Conservation (phyloP, 2,888 invertebrate species). For the Drosophila aldrichi region DNA sequence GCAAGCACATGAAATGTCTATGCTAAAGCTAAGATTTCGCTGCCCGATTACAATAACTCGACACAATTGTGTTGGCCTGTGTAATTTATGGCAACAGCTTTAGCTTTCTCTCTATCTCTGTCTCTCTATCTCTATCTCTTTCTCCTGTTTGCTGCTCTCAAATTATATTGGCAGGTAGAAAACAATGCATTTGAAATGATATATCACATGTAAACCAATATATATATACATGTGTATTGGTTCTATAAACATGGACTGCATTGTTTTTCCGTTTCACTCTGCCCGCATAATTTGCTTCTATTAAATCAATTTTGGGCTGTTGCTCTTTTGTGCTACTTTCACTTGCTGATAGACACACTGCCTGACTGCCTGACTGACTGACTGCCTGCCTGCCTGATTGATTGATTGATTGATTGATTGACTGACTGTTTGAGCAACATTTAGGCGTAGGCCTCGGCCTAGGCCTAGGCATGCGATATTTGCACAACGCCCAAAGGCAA, state of each 20-base stretch:
- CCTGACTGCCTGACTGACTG: slow-evolving; percentile 24
- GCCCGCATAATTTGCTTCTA: slow-evolving; percentile 55
- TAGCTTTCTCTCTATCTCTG: background rate
- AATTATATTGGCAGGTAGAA: slow-evolving; percentile 45
- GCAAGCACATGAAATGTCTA: background rate
- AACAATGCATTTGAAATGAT: slow-evolving; percentile 46
- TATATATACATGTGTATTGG: slow-evolving; percentile 1
- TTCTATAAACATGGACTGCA: slow-evolving; percentile 7
- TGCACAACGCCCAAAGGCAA: slow-evolving; percentile 37
- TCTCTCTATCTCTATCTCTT: background rate
- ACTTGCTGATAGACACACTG: slow-evolving; percentile 22
- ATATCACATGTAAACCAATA: slow-evolving; percentile 18
- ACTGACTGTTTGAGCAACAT: slow-evolving; percentile 31
- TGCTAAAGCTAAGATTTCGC: background rate
- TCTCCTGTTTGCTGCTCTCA: background rate
- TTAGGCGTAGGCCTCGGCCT: background rate
- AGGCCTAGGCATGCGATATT: slow-evolving; percentile 54
- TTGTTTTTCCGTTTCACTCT: slow-evolving; percentile 12
- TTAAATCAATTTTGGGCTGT: slow-evolving; percentile 76
- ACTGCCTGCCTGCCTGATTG: slow-evolving; percentile 15
- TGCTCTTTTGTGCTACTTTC: slow-evolving; percentile 73
- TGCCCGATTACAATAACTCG: background rate
- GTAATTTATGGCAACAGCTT: slow-evolving; percentile 16
- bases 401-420: slow-evolving; percentile 33
- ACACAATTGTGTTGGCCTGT: slow-evolving; percentile 1